A percentile compares a stretch with the other conserved stretches of the same genome.
These are phyloP conservation scores for Eulemur mongoz DNA, from an alignment of 2,797 vertebrate genomes.

Conservation along the genomic window DNA sequence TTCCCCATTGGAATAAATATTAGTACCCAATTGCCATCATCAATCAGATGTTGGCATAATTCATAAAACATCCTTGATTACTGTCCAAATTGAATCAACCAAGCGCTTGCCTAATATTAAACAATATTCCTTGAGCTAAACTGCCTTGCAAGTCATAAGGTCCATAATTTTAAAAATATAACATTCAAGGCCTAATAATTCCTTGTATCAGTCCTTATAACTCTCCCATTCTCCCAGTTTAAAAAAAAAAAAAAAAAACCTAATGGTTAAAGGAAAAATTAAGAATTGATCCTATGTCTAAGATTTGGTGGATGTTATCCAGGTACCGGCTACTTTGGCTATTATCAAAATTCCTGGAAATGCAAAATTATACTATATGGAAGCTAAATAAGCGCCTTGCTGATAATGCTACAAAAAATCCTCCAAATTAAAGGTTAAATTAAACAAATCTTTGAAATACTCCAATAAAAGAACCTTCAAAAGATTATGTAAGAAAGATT, in stretches of 20 bases:
- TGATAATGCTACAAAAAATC: background rate
- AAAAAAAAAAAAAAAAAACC: background rate
- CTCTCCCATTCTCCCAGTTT: too few relatives aligned
- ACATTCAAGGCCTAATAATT: too few relatives aligned
- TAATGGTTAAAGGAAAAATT: background rate
- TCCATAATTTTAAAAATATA: too few relatives aligned
- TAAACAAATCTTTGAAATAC: background rate
- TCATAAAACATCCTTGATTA: background rate
- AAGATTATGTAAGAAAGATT: background rate
- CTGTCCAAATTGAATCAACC: background rate
- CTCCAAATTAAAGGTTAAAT: background rate
- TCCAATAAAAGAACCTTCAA: background rate
- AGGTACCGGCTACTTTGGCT: background rate
- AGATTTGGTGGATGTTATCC: background rate
- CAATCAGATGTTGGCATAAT: background rate
- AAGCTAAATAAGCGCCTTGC: background rate
- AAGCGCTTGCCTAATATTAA: background rate
- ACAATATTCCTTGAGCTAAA: background rate
- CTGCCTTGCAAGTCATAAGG: too few relatives aligned
- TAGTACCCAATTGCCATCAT: background rate
- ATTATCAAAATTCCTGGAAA: background rate
- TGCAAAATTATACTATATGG: background rate
- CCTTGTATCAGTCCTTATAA: too few relatives aligned
- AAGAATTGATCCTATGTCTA: background rate
- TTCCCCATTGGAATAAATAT: background rate